Conservation (phyloP, 2,797 vertebrate species). For the Pyrrhura leucotis region DNA sequence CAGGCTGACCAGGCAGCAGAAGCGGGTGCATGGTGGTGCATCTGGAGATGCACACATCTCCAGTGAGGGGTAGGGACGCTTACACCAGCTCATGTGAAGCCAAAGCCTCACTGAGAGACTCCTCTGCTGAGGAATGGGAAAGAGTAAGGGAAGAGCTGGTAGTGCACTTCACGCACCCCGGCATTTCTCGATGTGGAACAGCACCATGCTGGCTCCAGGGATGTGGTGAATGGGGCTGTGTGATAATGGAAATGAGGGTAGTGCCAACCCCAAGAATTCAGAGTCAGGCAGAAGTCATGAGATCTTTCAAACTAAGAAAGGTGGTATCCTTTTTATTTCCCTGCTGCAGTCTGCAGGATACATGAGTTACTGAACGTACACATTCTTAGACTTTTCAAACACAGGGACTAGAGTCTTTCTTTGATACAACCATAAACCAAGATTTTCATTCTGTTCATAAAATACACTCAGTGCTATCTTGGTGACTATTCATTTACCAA, state of each 20-base stretch:
- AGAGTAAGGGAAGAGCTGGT: neutral
- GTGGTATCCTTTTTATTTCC: neutral
- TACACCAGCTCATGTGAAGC: neutral
- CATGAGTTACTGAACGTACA: neutral
- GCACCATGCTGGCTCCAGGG: neutral
- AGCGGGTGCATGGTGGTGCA: neutral
- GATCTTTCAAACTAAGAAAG: neutral
- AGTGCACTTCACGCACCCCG: neutral
- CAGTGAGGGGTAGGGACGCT: neutral
- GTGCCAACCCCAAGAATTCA: neutral
- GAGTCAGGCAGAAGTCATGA: neutral
- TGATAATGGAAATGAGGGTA: neutral
- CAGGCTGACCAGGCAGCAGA: neutral
- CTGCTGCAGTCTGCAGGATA: neutral
- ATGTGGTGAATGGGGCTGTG: neutral
- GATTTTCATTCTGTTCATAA: neutral
- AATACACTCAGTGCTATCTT: neutral
- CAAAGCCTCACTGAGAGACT: neutral
- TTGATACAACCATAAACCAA: neutral
- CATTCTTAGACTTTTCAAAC: neutral
- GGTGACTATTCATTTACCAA: neutral
- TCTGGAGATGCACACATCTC: neutral
- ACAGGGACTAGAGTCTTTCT: neutral
- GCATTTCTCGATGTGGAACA: neutral
- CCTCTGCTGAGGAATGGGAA: neutral